Conservation (phyloP, 1,140 invertebrate genomes). For the Microplitis mediator region DNA sequence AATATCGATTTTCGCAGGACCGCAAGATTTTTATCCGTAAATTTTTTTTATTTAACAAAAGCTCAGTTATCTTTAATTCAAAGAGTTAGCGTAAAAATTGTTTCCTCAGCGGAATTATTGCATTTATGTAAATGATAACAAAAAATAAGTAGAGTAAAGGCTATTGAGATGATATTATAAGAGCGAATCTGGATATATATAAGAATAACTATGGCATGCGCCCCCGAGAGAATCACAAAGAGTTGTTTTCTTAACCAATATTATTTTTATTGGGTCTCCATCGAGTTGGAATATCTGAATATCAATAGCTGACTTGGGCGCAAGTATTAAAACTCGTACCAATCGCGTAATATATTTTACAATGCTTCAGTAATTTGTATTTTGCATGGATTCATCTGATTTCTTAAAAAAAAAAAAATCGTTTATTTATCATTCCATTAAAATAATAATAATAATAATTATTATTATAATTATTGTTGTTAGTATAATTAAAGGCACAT, state of each 20-base stretch:
- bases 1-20: no score
- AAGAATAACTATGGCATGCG: constrained; percentile 47
- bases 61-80: neutral
- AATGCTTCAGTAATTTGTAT: constrained; percentile 20
- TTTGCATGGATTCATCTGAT: constrained; percentile 8
- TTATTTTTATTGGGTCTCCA: constrained; percentile 47
- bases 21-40: no score
- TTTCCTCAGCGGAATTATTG: constrained; percentile 42
- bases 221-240: constrained; percentile 22
- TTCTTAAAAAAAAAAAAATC: neutral
- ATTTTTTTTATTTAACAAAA: no score
- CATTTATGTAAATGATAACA: constrained; percentile 44
- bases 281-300: constrained; percentile 51
- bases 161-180: constrained; percentile 25
- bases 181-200: constrained; percentile 48
- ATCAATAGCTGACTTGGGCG: constrained; percentile 36
- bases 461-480: no score
- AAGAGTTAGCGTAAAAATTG: neutral
- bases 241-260: constrained; percentile 55
- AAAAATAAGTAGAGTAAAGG: neutral
- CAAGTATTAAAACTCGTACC: neutral
- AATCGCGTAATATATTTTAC: constrained; percentile 12
- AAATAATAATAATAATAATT: constrained; percentile 28
- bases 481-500: no score
- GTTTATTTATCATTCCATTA: constrained; percentile 29